Evolutionary conservation across 2,797 vertebrate genomes (phyloP).

Genomic region (Anomalospiza imberbis): DNA sequence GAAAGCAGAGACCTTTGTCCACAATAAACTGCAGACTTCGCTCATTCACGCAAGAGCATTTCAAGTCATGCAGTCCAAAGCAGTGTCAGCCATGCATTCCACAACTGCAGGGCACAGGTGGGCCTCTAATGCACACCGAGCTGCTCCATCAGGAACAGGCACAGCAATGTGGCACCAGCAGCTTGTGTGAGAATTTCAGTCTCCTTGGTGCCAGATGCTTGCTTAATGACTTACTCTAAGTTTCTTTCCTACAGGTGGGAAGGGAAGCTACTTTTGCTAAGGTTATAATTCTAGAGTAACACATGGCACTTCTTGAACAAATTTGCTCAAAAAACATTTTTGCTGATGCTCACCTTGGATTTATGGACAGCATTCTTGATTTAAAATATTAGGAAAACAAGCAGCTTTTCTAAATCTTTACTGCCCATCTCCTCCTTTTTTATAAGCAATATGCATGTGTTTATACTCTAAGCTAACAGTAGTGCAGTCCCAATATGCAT

Average conservation of each 20-base stretch:
- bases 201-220: neutral
- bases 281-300: neutral
- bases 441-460: neutral
- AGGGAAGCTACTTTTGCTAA: neutral
- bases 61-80: neutral
- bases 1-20: neutral
- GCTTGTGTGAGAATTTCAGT: neutral
- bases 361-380: neutral
- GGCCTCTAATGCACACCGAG: accelerated
- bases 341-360: neutral
- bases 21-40: neutral
- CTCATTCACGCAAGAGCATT: neutral
- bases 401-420: neutral
- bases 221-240: neutral
- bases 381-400: neutral
- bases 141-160: neutral
- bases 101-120: neutral
- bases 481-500: neutral
- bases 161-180: neutral
- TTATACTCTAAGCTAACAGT: accelerated
- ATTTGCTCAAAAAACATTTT: neutral
- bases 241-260: neutral
- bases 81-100: neutral
- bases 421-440: neutral
- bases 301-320: accelerated